Conservation (phyloP, 2,797 vertebrate genomes). For the Crax fasciolata region DNA sequence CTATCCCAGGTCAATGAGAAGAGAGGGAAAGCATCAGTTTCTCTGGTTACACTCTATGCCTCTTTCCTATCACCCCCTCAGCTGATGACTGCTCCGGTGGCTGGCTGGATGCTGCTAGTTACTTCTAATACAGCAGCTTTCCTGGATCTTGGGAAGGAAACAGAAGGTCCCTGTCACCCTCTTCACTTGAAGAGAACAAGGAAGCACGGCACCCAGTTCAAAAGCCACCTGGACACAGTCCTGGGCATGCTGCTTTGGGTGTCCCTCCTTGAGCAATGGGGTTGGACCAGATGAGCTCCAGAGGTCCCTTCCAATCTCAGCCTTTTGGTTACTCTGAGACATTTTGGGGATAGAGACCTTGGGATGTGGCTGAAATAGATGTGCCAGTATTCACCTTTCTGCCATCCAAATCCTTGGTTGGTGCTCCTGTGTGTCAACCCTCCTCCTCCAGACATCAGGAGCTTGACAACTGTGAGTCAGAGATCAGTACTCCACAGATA, state of each 20-base stretch:
- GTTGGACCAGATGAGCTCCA: not conserved
- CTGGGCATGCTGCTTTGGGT: not conserved
- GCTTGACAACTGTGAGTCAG: not conserved
- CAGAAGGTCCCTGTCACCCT: not conserved
- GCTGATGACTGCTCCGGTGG: not conserved
- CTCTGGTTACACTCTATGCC: not conserved
- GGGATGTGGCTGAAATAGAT: not conserved
- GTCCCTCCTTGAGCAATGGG: not conserved
- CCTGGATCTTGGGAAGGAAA: not conserved
- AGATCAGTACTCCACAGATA: not conserved
- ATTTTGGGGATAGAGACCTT: not conserved
- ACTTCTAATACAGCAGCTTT: rapidly evolving
- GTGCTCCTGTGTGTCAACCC: not conserved
- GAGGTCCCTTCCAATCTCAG: not conserved
- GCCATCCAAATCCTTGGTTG: not conserved
- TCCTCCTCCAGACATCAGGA: not conserved
- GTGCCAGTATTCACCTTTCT: not conserved
- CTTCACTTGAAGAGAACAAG: not conserved
- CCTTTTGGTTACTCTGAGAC: not conserved
- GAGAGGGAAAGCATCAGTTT: not conserved
- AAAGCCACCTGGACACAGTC: not conserved
- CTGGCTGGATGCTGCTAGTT: not conserved
- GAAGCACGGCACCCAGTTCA: not conserved
- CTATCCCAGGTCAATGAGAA: not conserved
- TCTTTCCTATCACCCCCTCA: not conserved